A percentile compares a stretch with the other conserved stretches of the same genome.
Conservation (phyloP, 2,888 invertebrate species). For the Orchestes rusci region DNA sequence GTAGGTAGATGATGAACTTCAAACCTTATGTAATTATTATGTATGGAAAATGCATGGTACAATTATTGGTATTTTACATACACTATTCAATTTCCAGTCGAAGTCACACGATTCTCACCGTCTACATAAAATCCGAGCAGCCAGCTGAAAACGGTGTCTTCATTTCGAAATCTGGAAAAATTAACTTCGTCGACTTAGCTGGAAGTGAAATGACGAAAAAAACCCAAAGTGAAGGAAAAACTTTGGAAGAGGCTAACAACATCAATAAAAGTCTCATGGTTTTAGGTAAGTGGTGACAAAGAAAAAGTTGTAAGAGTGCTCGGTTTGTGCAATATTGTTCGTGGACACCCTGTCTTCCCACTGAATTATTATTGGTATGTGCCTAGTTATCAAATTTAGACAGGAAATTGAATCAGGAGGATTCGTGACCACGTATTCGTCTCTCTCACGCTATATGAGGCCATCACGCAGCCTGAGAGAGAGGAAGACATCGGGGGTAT, state of each 20-base stretch:
- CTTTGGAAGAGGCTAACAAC: slow-evolving; percentile 89
- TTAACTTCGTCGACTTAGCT: slow-evolving; percentile 92
- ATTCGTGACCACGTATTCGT: too few relatives aligned
- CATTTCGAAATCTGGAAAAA: slow-evolving; percentile 86
- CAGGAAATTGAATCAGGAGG: too few relatives aligned
- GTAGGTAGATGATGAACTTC: too few relatives aligned
- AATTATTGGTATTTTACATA: background rate
- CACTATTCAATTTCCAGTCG: slow-evolving; percentile 46
- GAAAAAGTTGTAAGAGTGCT: too few relatives aligned
- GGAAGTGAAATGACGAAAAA: slow-evolving; percentile 96
- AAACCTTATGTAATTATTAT: too few relatives aligned
- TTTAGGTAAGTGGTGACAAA: slow-evolving; percentile 70
- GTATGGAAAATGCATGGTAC: slow-evolving; percentile 3
- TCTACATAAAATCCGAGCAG: slow-evolving; percentile 80
- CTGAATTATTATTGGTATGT: too few relatives aligned
- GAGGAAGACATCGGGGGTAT: too few relatives aligned
- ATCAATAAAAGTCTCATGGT: slow-evolving; percentile 95
- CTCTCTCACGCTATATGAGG: too few relatives aligned
- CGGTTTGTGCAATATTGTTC: too few relatives aligned
- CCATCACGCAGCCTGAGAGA: too few relatives aligned
- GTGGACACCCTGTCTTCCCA: too few relatives aligned
- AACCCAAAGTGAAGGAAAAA: slow-evolving; percentile 80
- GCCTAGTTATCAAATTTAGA: too few relatives aligned
- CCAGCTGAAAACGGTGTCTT: slow-evolving; percentile 76
- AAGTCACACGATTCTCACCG: slow-evolving; percentile 86